Conservation (phyloP, 1,140 invertebrate genomes). For the Aphaenogaster floridana region DNA sequence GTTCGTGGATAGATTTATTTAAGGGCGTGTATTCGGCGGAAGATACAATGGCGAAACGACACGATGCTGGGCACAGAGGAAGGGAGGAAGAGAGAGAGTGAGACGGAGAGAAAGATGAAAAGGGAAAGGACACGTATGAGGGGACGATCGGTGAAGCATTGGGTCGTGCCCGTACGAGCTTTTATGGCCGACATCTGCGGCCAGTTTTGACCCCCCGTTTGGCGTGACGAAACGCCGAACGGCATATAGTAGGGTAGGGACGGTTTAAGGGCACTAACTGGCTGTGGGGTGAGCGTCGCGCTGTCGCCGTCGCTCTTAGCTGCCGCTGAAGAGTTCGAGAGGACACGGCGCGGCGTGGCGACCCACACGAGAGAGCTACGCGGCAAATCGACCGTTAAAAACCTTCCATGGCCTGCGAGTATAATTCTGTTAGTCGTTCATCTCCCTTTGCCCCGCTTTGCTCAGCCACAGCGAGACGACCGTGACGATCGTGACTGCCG, state of each 20-base stretch:
- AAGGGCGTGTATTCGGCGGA: slow-evolving; percentile 84
- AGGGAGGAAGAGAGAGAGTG: slow-evolving; percentile 31
- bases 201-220: slow-evolving; percentile 83
- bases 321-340: slow-evolving; percentile 41
- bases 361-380: slow-evolving; percentile 48
- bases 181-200: slow-evolving; percentile 86
- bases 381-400: slow-evolving; percentile 87
- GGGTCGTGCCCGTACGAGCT: slow-evolving; percentile 69
- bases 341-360: slow-evolving; percentile 26
- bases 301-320: slow-evolving; percentile 56
- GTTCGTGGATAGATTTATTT: slow-evolving; percentile 84
- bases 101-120: slow-evolving; percentile 44
- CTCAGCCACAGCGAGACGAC: slow-evolving; percentile 58
- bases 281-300: slow-evolving; percentile 71
- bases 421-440: slow-evolving; percentile 85
- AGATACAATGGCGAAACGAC: slow-evolving; percentile 81
- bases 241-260: slow-evolving; percentile 70
- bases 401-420: slow-evolving; percentile 78
- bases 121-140: slow-evolving; percentile 43
- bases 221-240: slow-evolving; percentile 84
- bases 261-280: slow-evolving; percentile 79
- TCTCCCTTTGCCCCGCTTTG: slow-evolving; percentile 4
- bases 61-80: slow-evolving; percentile 1
- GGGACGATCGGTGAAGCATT: slow-evolving; percentile 46
- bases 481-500: slow-evolving; percentile 69